Evolutionary conservation across 2,113 vertebrate genomes (phyloP), one percentile per base, ranked within the genome.

Genomic region (Verasper variegatus): DNA sequence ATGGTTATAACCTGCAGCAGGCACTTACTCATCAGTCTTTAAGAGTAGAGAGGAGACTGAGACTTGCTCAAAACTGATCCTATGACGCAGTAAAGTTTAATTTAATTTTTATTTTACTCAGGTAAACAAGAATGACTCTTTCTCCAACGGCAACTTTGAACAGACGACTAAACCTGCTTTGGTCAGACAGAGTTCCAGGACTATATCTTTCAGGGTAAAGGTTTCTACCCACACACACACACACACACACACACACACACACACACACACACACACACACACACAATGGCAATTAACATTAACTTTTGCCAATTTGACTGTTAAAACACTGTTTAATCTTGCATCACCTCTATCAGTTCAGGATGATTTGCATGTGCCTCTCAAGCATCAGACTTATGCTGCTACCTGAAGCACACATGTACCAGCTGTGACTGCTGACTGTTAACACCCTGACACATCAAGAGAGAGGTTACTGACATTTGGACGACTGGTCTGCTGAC

Each of bases 141-240:
- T 89, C 3, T 54, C 81, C 62, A 54, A 66, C 7, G 51, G 21
- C 61, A 87, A 70, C 70, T 73, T 75, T 61, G 83, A 90, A 76
- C 78, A 83, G n/a, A 76, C 84, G 1, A 3, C 74, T 51, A 95
- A 93, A 90, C 95, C 92, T 52, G 94, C 94, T 23, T 95, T 98
- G 58, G 86, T 68, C 72, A 90, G 94, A 51, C 92, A 93, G 89
- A 97, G 94, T 86, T 92, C 96, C 71, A 95, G 96, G 86, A 97
- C 97, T 0, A 71, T 94, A 74, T 98, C 97, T 40, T 97, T 97
- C 80, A 94, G 96, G 95, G 97, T 99, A 93, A 96, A 94, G 23
- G 65, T 71, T 8, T 12, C 7, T 55, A 70, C 59, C 26, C 66
- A 24, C 24, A 24, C 24, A 24, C 24, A 24, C 24, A 24, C 24